These are phyloP conservation scores for Brachionus sp. DNA, from an alignment of 1,140 invertebrate species.

Conservation along the genomic window DNA sequence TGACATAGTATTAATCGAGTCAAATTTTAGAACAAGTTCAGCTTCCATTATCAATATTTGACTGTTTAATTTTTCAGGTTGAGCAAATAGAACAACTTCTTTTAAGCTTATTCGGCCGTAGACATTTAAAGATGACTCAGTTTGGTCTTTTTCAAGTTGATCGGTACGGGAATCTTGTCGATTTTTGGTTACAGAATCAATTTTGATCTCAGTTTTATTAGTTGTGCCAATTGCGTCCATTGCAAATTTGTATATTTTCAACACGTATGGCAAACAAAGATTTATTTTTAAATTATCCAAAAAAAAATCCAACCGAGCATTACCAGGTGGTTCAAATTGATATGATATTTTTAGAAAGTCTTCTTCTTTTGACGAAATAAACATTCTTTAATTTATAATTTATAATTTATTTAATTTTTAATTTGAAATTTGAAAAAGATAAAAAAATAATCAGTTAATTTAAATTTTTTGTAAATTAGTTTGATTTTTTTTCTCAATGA, in stretches of 20 bases:
- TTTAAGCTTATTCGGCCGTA: slow-evolving; percentile 64
- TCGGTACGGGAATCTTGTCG: not conserved
- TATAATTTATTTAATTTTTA: not conserved
- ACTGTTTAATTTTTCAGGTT: slow-evolving; percentile 67
- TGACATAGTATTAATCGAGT: not conserved
- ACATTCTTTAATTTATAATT: slow-evolving; percentile 49
- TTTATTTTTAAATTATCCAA: slow-evolving; percentile 72
- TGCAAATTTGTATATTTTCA: slow-evolving; percentile 68
- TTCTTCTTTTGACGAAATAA: slow-evolving; percentile 61
- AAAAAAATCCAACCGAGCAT: slow-evolving; percentile 65
- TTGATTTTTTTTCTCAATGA: too few relatives aligned
- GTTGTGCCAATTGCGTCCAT: slow-evolving; percentile 60
- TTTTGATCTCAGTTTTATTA: slow-evolving; percentile 53
- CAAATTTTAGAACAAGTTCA: not conserved
- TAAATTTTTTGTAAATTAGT: not conserved
- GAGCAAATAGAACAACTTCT: slow-evolving; percentile 73
- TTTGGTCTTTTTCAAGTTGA: not conserved
- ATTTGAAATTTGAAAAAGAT: not conserved
- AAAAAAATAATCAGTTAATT: too few relatives aligned
- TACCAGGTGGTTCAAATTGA: not conserved
- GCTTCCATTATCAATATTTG: slow-evolving; percentile 67
- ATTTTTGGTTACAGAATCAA: not conserved
- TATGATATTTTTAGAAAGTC: slow-evolving; percentile 59
- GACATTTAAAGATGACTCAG: slow-evolving; percentile 63
- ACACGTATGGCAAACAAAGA: slow-evolving; percentile 69